Evolutionary conservation across 2,888 invertebrate genomes (phyloP), one percentile per base, ranked within the genome.

Genomic region (Clusia tigrina): DNA sequence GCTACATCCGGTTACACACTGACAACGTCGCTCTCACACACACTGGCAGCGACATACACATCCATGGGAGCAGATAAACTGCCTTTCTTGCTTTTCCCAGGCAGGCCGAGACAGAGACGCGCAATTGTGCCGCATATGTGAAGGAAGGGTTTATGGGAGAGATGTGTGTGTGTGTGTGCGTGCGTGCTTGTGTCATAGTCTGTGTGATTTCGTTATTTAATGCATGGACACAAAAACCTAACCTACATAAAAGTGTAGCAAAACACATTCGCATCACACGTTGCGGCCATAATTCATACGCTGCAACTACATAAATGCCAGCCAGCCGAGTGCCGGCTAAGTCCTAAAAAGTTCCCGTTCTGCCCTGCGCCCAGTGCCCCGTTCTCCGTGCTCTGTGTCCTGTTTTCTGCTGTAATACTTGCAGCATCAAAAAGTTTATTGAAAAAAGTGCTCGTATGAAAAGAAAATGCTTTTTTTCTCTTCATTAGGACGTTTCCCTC

Each of bases 1-100:
- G 74, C 74, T 72, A 73, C 75, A 75, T 75, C 75, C 75, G 75
- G 75, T 72, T 73, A 76, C 76, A 74, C 74, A 72, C 71, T 74
- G 72, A 69, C 72, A 72, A 71, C 62, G 63, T 62, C 59, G 46
- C 57, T 65, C 54, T 58, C 23, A 38, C 37, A 58, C 51, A 58
- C 6, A 54, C n/a, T 32, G 12, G n/a, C n/a, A 42, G 12, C 42
- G 20, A 37, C 55, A 63, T 53, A 58, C n/a, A n/a, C n/a, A n/a
- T n/a, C n/a, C n/a, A n/a, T n/a, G n/a, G n/a, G n/a, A n/a, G n/a
- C 51, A 18, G 26, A 32, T 23, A 51, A 18, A 48, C 48, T 48
- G 2, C 18, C 48, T 20, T 42, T 3, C 42, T 15, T 15, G n/a
- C 18, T 3, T 20, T 48, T 32, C 32, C n/a, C 42, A 42, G n/a